Evolutionary conservation across 1,140 invertebrate genomes (phyloP).

Genomic region (Drosophila malerkotliana): DNA sequence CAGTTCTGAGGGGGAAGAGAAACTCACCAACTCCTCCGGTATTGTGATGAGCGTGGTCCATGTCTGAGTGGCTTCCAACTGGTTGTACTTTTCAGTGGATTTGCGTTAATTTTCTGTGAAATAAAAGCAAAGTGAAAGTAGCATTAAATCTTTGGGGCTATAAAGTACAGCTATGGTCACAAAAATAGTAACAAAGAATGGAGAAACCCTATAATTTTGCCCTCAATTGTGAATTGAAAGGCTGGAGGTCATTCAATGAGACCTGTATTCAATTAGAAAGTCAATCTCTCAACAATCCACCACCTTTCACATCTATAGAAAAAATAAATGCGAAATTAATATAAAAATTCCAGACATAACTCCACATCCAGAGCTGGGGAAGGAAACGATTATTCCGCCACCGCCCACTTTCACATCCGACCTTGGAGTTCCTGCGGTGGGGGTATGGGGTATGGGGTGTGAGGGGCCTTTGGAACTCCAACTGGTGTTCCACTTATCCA

Average conservation of each 20-base stretch:
- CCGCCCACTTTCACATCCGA: constrained; percentile 1
- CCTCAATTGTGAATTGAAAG: no score
- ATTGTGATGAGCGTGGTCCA: constrained; percentile 73
- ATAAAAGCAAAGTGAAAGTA: constrained; percentile 40
- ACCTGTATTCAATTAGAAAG: constrained; percentile 50
- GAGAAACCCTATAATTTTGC: no score
- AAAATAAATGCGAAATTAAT: constrained; percentile 5
- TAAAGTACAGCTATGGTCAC: constrained; percentile 5
- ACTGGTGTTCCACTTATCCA: constrained; percentile 5
- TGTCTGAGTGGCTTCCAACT: constrained; percentile 19
- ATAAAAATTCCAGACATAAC: constrained; percentile 35
- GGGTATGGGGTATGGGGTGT: no score
- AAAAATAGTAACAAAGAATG: background rate
- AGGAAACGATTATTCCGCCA: background rate
- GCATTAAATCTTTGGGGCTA: constrained; percentile 29
- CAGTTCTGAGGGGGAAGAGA: background rate
- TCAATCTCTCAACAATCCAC: constrained; percentile 22
- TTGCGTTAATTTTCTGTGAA: constrained; percentile 35
- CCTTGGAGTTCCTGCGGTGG: background rate
- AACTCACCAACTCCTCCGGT: constrained; percentile 61
- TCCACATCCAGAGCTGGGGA: background rate
- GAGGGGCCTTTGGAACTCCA: background rate
- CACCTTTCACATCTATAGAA: constrained; percentile 28
- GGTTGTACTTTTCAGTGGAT: constrained; percentile 4
- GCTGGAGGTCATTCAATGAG: constrained; percentile 1